phyloP scores from a whole-genome alignment of 2,888 invertebrate genomes.

The Drosophila vallismaia region DNA sequence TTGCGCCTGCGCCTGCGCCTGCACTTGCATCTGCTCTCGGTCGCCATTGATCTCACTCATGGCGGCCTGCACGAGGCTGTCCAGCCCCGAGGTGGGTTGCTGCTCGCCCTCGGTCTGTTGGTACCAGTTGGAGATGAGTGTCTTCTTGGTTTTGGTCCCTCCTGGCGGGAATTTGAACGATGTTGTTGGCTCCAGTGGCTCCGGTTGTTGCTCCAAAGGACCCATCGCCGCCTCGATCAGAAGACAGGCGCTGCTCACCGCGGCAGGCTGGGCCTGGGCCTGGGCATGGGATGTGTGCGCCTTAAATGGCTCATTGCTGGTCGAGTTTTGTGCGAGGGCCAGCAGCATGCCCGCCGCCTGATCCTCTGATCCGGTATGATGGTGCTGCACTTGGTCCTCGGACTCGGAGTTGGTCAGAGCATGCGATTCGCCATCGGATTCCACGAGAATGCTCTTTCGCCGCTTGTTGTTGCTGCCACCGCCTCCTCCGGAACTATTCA shows the following conservation, averaged over 20 bases:
- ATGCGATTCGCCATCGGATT: conserved; percentile 79
- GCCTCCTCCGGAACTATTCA: conserved; percentile 66
- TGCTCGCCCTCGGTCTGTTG: conserved; percentile 86
- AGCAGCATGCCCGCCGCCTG: conserved; percentile 86
- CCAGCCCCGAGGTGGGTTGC: conserved; percentile 53
- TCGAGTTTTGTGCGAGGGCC: conserved; percentile 85
- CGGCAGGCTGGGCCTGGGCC: conserved; percentile 19
- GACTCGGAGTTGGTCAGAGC: conserved; percentile 88
- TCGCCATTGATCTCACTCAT: conserved; percentile 74
- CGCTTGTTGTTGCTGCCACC: conserved; percentile 83
- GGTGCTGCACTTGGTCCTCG: conserved; percentile 46
- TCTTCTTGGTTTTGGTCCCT: conserved; percentile 92
- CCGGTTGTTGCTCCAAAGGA: conserved; percentile 85
- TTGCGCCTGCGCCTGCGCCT: conserved; percentile 35
- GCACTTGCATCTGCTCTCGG: conserved; percentile 53
- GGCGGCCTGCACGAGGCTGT: conserved; percentile 67
- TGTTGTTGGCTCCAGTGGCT: background rate
- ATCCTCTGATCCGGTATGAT: conserved; percentile 68
- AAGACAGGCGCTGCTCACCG: conserved; percentile 91
- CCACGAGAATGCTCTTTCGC: conserved; percentile 86
- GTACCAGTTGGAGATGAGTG: conserved; percentile 95
- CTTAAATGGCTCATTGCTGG: conserved; percentile 47
- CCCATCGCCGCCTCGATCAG: conserved; percentile 93
- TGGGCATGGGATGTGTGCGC: conserved; percentile 34
- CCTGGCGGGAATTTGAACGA: conserved; percentile 90